A percentile compares a stretch with the other conserved stretches of the same genome.
Conservation (phyloP, 1,140 invertebrate genomes). For the Stenopsyche tienmushanensis region DNA sequence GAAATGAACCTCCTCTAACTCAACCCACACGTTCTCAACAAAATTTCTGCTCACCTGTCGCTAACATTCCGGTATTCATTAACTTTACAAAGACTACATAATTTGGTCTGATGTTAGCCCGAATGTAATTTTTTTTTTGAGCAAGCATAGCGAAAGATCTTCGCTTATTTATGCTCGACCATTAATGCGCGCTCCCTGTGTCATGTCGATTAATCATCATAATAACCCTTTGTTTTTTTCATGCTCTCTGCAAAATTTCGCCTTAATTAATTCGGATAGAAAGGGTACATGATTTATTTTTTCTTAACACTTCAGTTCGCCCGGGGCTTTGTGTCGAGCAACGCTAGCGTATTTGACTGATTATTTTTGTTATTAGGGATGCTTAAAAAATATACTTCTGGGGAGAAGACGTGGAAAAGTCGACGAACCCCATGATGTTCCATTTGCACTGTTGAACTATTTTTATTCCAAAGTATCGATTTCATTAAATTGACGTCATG, state of each 20-base stretch:
- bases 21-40: background rate
- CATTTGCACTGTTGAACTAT: no score
- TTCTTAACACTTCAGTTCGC: no score
- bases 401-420: no score
- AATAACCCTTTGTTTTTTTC: background rate
- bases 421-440: no score
- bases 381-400: no score
- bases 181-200: background rate
- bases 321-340: no score
- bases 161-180: background rate
- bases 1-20: constrained; percentile 6
- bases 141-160: no score
- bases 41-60: constrained; percentile 29
- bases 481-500: no score
- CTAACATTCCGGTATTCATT: constrained; percentile 26
- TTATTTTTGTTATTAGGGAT: no score
- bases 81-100: constrained; percentile 19
- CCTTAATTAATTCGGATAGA: constrained; percentile 11
- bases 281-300: background rate
- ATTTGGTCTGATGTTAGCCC: background rate
- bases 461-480: no score
- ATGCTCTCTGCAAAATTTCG: constrained; percentile 1
- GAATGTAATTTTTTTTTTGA: background rate
- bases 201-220: constrained; percentile 6
- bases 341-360: no score